Evolutionary conservation across 37 sponge, comb jelly and placozoan species (phyloP).

Genomic region (Tethya wilhelma): DNA sequence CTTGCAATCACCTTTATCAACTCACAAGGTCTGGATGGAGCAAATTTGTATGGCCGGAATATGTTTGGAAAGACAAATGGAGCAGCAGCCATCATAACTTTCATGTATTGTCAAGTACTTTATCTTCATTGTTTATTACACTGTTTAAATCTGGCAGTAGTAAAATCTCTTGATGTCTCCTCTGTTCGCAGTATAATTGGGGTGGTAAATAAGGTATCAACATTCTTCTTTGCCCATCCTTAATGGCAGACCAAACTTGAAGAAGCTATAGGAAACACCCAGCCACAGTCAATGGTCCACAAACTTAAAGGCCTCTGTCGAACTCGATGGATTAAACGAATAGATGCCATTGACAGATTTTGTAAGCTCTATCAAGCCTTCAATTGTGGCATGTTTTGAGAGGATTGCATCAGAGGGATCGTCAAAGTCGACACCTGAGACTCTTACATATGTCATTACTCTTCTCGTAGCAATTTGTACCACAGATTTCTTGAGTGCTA

Average conservation of each 20-base stretch:
- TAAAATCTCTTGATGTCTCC: constrained; percentile 12
- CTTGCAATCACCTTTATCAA: constrained; percentile 57
- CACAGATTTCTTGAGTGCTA: constrained; percentile 52
- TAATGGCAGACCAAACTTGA: constrained; percentile 56
- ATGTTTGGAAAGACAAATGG: constrained; percentile 50
- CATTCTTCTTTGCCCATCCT: constrained; percentile 63
- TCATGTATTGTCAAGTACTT: constrained; percentile 35
- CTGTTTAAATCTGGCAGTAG: constrained; percentile 54
- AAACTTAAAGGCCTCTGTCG: constrained; percentile 62
- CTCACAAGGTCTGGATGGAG: constrained; percentile 35
- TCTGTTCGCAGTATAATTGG: constrained; percentile 65
- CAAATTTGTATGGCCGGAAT: constrained; percentile 69
- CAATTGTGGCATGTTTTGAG: constrained; percentile 68
- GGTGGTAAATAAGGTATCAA: constrained; percentile 37
- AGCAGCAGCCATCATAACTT: constrained; percentile 40
- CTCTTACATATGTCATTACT: constrained; percentile 52
- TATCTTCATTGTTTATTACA: constrained; percentile 62
- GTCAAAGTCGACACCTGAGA: constrained; percentile 39
- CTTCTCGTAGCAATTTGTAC: constrained; percentile 53
- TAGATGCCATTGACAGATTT: constrained; percentile 59
- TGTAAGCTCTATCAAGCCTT: constrained; percentile 37
- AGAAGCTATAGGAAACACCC: constrained; percentile 34
- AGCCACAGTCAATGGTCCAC: constrained; percentile 19
- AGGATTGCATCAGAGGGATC: constrained; percentile 56
- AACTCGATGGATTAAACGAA: constrained; percentile 66